These are phyloP conservation scores for Hyppa rectilinea DNA, from an alignment of 2,888 invertebrate species.

Conservation along the genomic window DNA sequence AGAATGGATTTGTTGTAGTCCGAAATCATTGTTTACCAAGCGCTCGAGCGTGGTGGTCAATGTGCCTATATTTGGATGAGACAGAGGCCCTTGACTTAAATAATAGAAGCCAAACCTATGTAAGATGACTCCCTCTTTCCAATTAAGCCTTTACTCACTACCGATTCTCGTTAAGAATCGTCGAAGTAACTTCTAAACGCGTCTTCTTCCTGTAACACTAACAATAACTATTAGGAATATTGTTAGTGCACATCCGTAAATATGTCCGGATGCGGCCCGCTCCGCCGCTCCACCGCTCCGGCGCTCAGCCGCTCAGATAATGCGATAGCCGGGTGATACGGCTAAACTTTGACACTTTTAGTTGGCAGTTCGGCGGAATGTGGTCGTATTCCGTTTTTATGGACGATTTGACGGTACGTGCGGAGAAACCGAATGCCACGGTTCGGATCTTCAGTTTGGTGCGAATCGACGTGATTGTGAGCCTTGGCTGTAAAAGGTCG, in stretches of 20 bases:
- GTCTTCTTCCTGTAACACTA: constrained; percentile 23
- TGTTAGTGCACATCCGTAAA: constrained; percentile 64
- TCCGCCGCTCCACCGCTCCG: neutral
- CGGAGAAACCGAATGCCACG: constrained; percentile 45
- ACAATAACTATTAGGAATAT: constrained; percentile 67
- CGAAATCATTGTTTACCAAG: neutral
- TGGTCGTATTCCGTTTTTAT: constrained; percentile 64
- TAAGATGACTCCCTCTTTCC: neutral
- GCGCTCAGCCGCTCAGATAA: constrained; percentile 53
- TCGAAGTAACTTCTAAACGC: constrained; percentile 29
- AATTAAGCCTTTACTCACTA: neutral
- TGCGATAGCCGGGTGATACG: constrained; percentile 62
- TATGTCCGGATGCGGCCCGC: constrained; percentile 54
- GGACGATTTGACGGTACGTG: constrained; percentile 61
- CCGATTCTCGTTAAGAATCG: neutral
- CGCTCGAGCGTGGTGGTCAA: no score
- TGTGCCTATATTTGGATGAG: no score
- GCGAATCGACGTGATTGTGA: constrained; percentile 29
- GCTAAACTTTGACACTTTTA: constrained; percentile 65
- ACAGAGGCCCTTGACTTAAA: neutral
- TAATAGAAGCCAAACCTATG: neutral
- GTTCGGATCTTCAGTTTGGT: constrained; percentile 36
- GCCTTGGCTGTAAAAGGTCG: neutral
- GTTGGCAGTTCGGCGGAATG: constrained; percentile 55
- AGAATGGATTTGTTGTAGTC: no score